Conservation (phyloP, 2,113 vertebrate species). For the Zeus faber region DNA sequence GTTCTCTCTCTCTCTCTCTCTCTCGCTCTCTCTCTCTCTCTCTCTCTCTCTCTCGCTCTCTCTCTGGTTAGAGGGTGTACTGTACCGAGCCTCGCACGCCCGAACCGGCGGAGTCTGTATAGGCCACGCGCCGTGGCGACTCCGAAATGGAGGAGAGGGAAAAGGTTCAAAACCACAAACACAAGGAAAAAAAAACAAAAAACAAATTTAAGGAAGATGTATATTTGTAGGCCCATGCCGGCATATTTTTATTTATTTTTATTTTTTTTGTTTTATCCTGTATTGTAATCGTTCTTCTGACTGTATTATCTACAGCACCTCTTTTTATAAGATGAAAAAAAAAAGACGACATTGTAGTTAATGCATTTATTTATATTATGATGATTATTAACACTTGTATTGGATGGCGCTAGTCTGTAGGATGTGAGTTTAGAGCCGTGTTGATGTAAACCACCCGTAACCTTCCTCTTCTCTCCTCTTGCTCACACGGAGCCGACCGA, state of each 20-base stretch:
- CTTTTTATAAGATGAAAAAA: slow-evolving; percentile 59
- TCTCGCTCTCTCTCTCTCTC: background rate
- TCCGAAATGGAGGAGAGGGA: slow-evolving; percentile 17
- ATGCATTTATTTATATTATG: slow-evolving; percentile 65
- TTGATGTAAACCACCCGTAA: slow-evolving; percentile 45
- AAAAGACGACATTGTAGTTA: slow-evolving; percentile 60
- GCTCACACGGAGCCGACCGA: slow-evolving; percentile 30
- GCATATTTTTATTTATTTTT: slow-evolving; percentile 6
- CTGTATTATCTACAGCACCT: slow-evolving; percentile 60
- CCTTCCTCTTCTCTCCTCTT: slow-evolving; percentile 12
- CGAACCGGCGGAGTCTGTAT: slow-evolving; percentile 40
- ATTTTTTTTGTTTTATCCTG: slow-evolving; percentile 46
- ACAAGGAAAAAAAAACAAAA: background rate
- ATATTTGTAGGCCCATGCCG: slow-evolving; percentile 48
- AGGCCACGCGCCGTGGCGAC: slow-evolving; percentile 38
- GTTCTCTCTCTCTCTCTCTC: background rate
- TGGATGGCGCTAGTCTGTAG: slow-evolving; percentile 71
- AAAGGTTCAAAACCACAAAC: slow-evolving; percentile 1
- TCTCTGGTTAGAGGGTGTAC: slow-evolving; percentile 22
- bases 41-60: slow-evolving; percentile 2
- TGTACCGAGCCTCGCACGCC: slow-evolving; percentile 4
- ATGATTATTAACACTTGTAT: slow-evolving; percentile 68
- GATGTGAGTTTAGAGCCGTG: slow-evolving; percentile 69
- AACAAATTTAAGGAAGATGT: slow-evolving; percentile 28
- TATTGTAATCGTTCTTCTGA: slow-evolving; percentile 59